phyloP scores from a whole-genome alignment of 2,113 vertebrate genomes.

The Recurvirostra avosetta region DNA sequence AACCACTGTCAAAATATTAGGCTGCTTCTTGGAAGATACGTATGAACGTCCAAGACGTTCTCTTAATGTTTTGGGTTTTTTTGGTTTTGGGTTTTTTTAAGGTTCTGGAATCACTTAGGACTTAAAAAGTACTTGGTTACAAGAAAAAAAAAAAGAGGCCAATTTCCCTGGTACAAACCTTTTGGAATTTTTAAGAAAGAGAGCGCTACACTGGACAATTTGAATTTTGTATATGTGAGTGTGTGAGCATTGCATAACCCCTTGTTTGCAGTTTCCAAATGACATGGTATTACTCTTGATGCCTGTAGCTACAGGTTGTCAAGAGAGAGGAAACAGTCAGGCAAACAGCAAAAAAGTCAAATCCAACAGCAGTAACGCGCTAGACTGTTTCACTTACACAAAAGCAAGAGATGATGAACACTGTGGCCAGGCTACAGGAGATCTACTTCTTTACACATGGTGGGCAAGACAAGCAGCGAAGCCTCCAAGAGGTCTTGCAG shows the following conservation, averaged over 20 bases:
- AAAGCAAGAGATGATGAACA: neutral
- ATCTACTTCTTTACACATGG: neutral
- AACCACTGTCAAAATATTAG: neutral
- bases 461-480: neutral
- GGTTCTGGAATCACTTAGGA: neutral
- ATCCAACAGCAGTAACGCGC: neutral
- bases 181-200: neutral
- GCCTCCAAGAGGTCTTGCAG: neutral
- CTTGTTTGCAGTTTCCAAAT: neutral
- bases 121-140: neutral
- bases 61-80: neutral
- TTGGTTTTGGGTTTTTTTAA: neutral
- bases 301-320: neutral
- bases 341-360: neutral
- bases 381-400: neutral
- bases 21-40: neutral
- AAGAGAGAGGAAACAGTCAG: neutral
- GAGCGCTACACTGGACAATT: neutral
- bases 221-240: neutral
- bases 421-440: neutral
- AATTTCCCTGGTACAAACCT: neutral
- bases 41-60: neutral
- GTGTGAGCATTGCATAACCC: neutral
- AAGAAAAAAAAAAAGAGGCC: rapidly evolving
- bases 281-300: neutral